Conservation (phyloP, 2,113 vertebrate genomes). For the Smithornis capensis region DNA sequence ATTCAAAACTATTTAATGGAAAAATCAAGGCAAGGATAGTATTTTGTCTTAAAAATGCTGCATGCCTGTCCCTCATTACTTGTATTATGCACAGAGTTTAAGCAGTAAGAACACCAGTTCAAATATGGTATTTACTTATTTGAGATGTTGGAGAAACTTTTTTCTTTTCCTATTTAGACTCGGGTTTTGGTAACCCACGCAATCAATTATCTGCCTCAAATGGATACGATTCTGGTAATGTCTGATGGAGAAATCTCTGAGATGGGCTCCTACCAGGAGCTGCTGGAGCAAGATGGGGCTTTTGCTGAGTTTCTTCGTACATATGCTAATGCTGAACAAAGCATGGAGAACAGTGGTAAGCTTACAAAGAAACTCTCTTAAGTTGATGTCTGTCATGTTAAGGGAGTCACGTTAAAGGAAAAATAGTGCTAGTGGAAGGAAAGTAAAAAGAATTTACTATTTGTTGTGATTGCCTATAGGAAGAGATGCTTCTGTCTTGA, state of each 20-base stretch:
- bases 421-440: background rate
- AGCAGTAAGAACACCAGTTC: background rate
- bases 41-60: background rate
- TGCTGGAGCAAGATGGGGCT: slow-evolving; percentile 84
- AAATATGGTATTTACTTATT: background rate
- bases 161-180: slow-evolving; percentile 76
- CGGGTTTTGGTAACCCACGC: slow-evolving; percentile 92
- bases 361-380: background rate
- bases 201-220: slow-evolving; percentile 87
- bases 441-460: background rate
- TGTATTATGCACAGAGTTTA: background rate
- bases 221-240: slow-evolving; percentile 90
- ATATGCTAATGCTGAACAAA: slow-evolving; percentile 82
- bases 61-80: background rate
- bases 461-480: background rate
- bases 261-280: slow-evolving; percentile 90
- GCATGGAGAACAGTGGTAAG: slow-evolving; percentile 40
- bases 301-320: slow-evolving; percentile 91
- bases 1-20: background rate
- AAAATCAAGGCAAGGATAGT: background rate
- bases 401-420: background rate
- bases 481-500: background rate
- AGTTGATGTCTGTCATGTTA: background rate
- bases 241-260: slow-evolving; percentile 91
- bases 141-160: background rate